Evolutionary conservation across 2,888 invertebrate genomes (phyloP).

Genomic region (Polydesmus complanatus): DNA sequence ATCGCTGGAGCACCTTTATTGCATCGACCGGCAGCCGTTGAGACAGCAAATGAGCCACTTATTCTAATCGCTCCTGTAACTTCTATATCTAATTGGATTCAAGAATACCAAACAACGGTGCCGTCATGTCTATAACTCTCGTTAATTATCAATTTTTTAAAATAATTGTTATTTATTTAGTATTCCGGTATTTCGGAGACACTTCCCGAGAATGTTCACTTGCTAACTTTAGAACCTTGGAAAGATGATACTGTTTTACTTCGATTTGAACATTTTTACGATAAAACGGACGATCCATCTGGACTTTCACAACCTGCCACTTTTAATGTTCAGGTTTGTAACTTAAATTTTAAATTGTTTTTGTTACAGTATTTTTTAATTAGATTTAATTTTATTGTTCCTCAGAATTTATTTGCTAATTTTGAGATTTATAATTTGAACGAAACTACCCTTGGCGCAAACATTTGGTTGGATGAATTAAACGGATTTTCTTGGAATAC

Average conservation of each 20-base stretch:
- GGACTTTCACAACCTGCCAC: conserved; percentile 1
- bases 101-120: background rate
- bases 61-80: background rate
- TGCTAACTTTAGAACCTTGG: conserved; percentile 69
- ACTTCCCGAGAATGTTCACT: conserved; percentile 54
- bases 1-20: conserved; percentile 8
- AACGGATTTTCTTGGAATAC: conserved; percentile 5
- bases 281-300: conserved; percentile 2
- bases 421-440: conserved; percentile 37
- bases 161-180: too few species aligned
- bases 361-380: background rate
- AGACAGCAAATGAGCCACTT: background rate
- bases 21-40: conserved; percentile 11
- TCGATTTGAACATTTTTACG: conserved; percentile 20
- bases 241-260: conserved; percentile 45
- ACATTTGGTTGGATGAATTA: background rate
- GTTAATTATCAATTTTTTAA: too few species aligned
- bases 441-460: background rate
- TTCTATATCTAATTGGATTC: background rate
- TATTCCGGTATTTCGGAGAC: conserved; percentile 40
- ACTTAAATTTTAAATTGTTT: background rate
- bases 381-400: background rate
- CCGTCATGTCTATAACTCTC: too few species aligned
- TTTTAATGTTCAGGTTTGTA: background rate
- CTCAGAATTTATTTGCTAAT: conserved; percentile 38